Conservation (phyloP, 2,888 invertebrate genomes). For the Amblyteles armatorius region DNA sequence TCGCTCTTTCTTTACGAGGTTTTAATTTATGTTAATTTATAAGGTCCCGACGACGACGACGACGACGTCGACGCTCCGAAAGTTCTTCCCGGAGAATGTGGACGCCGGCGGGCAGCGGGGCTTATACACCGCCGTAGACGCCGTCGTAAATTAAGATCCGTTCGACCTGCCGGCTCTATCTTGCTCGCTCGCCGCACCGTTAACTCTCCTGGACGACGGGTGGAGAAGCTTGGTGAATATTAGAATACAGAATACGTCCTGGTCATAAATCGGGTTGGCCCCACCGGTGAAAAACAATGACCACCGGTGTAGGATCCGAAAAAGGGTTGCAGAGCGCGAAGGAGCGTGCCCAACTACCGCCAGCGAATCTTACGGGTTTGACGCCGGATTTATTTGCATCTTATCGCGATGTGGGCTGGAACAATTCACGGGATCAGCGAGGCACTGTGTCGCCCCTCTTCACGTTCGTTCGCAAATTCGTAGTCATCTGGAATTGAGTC, state of each 20-base stretch:
- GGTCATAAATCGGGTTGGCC: constrained; percentile 56
- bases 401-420: not conserved
- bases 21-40: constrained; percentile 72
- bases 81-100: constrained; percentile 55
- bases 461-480: too few species aligned
- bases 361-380: not conserved
- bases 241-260: constrained; percentile 68
- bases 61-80: constrained; percentile 49
- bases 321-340: not conserved
- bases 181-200: constrained; percentile 9
- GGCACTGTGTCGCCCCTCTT: not conserved
- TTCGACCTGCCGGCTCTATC: constrained; percentile 48
- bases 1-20: constrained; percentile 58
- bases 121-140: constrained; percentile 57
- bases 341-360: not conserved
- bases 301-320: constrained; percentile 52
- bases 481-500: too few species aligned
- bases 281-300: constrained; percentile 61
- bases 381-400: not conserved
- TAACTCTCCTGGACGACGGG: constrained; percentile 50
- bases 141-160: constrained; percentile 70
- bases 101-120: constrained; percentile 40
- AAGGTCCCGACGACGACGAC: constrained; percentile 54
- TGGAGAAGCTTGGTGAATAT: constrained; percentile 56
- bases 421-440: not conserved